Evolutionary conservation across 2,888 invertebrate genomes (phyloP), one percentile per base, ranked within the genome.

Genomic region (Leptodirus hochenwartii): DNA sequence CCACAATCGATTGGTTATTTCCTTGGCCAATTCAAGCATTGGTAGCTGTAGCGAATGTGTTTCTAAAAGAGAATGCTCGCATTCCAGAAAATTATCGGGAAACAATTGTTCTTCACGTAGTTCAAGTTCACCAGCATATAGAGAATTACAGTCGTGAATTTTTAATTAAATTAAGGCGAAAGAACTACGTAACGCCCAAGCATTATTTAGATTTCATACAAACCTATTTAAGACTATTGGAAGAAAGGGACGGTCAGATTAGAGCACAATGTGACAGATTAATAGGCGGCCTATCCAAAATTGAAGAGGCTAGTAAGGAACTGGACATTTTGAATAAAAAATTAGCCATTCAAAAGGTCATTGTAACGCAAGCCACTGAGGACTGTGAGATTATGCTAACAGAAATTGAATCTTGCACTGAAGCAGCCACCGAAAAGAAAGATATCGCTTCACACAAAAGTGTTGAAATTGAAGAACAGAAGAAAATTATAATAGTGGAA

Each of bases 1-100:
- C 87, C 0, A 82, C 79, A 22, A 87, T 91, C 38, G 87, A 91
- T 53, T 91, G 90, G 90, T 73, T 88, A 49, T 87, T 82, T 53
- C 77, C 88, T 0, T 91, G 91, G 91, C 88, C 91, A 0, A 67
- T 76, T 39, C 84, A 90, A 50, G 91, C 91, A 1, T 51, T 91
- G 27, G 60, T 75, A 31, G 84, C 88, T 1, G 88, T 91, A 1
- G 90, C 90, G 1, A 76, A 77, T 32, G 76, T 81, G 2, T 84
- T 75, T 45, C 61, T 91, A 1, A 69, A 76, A 41, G 77, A 88
- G 40, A 73, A 47, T 31, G 43, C 45, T 1, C 44, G 44, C 32
- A 46, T 56, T 32, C 52, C 54, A 3, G 48, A 48, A 36, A 30
- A 39, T 4, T 47, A 43, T 20, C 66, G 79, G 11, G 61, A 71